Evolutionary conservation across 2,888 invertebrate species (phyloP).

Genomic region (Rhagonycha lutea): DNA sequence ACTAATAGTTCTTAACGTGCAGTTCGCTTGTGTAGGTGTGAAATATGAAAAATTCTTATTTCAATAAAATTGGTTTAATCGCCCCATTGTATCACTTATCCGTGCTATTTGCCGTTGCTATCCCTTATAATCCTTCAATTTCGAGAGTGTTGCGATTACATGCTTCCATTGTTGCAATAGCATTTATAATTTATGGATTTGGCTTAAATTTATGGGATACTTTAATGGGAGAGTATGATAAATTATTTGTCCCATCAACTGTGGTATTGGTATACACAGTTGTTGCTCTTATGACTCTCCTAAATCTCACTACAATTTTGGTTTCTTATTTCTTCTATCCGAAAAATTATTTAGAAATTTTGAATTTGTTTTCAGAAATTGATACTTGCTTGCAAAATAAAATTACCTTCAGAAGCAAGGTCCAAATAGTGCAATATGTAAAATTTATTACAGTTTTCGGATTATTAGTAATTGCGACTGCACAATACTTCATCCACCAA

Average conservation of each 20-base stretch:
- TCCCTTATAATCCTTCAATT: background rate
- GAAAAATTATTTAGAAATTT: background rate
- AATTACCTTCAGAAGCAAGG: background rate
- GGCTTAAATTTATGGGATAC: background rate
- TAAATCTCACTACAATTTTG: background rate
- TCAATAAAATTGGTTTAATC: background rate
- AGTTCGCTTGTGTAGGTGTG: background rate
- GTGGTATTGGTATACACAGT: background rate
- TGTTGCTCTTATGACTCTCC: background rate
- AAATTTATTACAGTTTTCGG: background rate
- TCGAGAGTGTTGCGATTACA: background rate
- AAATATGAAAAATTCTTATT: background rate
- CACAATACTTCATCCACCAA: too few species aligned
- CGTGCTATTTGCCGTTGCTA: background rate
- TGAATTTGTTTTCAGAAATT: background rate
- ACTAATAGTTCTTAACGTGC: background rate
- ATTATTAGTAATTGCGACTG: accelerated
- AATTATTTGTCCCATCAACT: background rate
- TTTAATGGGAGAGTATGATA: too few species aligned
- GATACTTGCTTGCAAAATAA: background rate
- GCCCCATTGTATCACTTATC: background rate
- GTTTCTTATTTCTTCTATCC: background rate
- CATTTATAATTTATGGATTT: background rate
- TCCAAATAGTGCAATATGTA: background rate
- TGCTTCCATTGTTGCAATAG: background rate